A percentile compares a stretch with the other conserved stretches of the same genome.
phyloP scores from a whole-genome alignment of 2,797 vertebrate species.

The Rousettus madagascariensis region DNA sequence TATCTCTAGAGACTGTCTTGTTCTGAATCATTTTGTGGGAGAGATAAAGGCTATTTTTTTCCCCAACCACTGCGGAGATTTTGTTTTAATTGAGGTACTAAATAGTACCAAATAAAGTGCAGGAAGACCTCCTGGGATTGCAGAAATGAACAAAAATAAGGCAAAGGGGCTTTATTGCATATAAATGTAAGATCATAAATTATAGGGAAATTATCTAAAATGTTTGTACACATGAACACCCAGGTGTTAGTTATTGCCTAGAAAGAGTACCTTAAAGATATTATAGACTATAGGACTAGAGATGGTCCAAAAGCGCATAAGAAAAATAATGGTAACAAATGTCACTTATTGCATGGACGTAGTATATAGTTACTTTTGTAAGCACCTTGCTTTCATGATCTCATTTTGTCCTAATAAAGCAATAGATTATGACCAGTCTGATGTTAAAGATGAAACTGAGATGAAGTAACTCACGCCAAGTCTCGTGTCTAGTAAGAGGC shows the following conservation, averaged over 20 bases:
- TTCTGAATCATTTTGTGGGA: constrained; percentile 54
- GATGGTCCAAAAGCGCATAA: neutral
- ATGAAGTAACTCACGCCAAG: neutral
- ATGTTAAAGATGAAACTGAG: neutral
- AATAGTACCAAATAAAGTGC: neutral
- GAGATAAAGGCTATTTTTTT: neutral
- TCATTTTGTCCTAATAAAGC: neutral
- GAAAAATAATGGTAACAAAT: neutral
- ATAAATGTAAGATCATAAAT: neutral
- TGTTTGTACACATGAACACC: neutral
- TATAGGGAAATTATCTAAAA: constrained; percentile 15
- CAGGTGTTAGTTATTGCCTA: neutral
- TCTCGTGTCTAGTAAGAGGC: neutral
- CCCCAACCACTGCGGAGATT: neutral
- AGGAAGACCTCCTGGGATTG: neutral
- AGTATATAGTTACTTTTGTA: neutral
- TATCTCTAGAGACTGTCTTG: constrained; percentile 22
- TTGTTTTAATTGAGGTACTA: neutral
- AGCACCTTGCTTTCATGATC: neutral
- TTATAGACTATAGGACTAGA: neutral
- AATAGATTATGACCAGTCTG: neutral
- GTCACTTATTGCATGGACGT: neutral
- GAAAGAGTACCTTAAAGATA: neutral
- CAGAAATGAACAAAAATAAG: neutral
- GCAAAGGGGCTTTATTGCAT: neutral